Conservation (phyloP, 2,113 vertebrate species). For the Sinocyclocheilus grahami region DNA sequence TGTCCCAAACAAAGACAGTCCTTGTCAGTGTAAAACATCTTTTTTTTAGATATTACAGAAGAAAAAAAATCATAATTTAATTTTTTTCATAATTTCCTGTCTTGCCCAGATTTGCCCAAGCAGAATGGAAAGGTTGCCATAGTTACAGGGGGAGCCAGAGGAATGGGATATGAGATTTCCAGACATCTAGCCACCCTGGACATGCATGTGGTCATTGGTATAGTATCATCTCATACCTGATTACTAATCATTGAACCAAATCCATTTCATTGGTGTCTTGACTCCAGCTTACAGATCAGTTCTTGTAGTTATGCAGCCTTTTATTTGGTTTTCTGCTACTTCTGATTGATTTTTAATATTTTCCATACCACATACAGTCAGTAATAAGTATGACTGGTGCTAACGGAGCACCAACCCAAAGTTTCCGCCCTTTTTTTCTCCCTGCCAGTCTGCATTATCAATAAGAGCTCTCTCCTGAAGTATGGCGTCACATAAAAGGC, state of each 20-base stretch:
- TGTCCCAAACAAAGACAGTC: conserved; percentile 3
- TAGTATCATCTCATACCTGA: conserved; percentile 24
- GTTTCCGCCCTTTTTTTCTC: not conserved
- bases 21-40: not conserved
- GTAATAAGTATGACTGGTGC: not conserved
- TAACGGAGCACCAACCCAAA: not conserved
- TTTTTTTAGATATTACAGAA: not conserved
- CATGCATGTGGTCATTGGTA: conserved; percentile 92
- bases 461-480: not conserved
- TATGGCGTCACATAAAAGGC: conserved; percentile 18
- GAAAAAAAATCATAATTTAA: not conserved
- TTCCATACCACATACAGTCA: not conserved
- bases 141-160: conserved; percentile 88
- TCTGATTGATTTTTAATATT: conserved; percentile 5
- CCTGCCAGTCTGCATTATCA: not conserved
- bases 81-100: conserved; percentile 46
- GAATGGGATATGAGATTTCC: conserved; percentile 86
- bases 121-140: conserved; percentile 88
- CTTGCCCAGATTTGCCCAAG: conserved; percentile 76
- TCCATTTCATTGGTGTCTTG: not conserved
- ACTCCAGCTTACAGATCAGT: not conserved
- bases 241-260: conserved; percentile 20
- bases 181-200: conserved; percentile 84
- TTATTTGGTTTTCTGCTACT: conserved; percentile 23
- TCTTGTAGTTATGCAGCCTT: not conserved